Base-by-base conservation (phyloP, 2,888 invertebrate species). In the Chloroclysta siterata region DNA sequence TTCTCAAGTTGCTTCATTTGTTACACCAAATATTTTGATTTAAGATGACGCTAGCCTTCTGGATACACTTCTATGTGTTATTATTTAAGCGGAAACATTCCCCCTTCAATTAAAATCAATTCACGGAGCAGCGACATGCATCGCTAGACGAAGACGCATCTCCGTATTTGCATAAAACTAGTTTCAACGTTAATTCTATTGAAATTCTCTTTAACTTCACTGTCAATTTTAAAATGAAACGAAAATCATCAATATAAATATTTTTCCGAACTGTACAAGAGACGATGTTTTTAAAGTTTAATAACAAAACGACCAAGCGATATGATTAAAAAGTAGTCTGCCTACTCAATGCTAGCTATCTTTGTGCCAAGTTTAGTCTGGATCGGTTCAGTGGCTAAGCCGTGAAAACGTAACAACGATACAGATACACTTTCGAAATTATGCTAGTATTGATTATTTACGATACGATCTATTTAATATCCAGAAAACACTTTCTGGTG, bases 61-160 rank as follows among this genome's bases (percentile, higher is more conserved):
- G 46, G 17, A 46, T 13, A 47, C 59, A 47, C 53, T 47, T 60
- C 47, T 60, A 41, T 33, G 57, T 47, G 15, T 29, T 60, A 17
- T n/a, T 48, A 48, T 48, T 46, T 22, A 53, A 28, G 48, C 22
- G 22, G 42, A 66, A 63, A 60, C 42, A 63, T 60, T 60, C 70
- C 67, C 66, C 66, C 56, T 65, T 67, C 65, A 72, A 72, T 72
- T 72, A 53, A 63, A 66, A 60, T 64, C 70, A 72, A 72, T 72
- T 72, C 60, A 65, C 57, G 28, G 59, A 54, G 59, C 63, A 54
- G 15, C 55, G 50, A 44, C 59, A 53, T 64, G 63, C 63, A 59
- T 60, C 46, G 68, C 54, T 60, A 22, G 58, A 59, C 60, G 50
- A 44, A 66, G 60, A 65, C 53, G 44, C 59, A 53, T 64, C 60